Conservation (phyloP, 2,797 vertebrate species). For the Mormyrus hasselquistii region DNA sequence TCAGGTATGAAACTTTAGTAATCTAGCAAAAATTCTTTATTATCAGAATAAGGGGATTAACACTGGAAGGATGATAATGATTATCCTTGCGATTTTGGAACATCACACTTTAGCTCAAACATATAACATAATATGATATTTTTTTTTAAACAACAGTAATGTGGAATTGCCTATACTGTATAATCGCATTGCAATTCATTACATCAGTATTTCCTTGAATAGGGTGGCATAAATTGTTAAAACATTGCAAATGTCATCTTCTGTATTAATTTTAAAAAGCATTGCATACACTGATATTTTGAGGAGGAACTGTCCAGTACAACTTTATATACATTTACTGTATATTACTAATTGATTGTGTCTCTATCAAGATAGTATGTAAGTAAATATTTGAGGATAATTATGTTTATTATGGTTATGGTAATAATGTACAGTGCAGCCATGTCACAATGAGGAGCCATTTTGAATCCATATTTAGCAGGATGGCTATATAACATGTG, state of each 20-base stretch:
- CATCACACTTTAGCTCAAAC: not conserved
- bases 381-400: not conserved
- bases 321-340: not conserved
- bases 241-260: not conserved
- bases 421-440: not conserved
- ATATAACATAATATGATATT: not conserved
- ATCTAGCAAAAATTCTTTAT: not conserved
- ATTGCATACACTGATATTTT: not conserved
- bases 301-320: not conserved
- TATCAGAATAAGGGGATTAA: not conserved
- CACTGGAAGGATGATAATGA: not conserved
- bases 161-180: not conserved
- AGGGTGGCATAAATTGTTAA: not conserved
- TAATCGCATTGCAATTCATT: not conserved
- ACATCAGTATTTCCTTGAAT: not conserved
- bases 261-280: not conserved
- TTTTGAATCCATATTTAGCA: not conserved
- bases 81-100: not conserved
- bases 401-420: not conserved
- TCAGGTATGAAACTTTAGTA: not conserved
- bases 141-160: not conserved
- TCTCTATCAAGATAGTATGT: not conserved
- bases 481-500: not conserved
- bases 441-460: not conserved
- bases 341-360: not conserved